Conservation (phyloP, 1,140 invertebrate genomes). For the Rhagoletis pomonella region DNA sequence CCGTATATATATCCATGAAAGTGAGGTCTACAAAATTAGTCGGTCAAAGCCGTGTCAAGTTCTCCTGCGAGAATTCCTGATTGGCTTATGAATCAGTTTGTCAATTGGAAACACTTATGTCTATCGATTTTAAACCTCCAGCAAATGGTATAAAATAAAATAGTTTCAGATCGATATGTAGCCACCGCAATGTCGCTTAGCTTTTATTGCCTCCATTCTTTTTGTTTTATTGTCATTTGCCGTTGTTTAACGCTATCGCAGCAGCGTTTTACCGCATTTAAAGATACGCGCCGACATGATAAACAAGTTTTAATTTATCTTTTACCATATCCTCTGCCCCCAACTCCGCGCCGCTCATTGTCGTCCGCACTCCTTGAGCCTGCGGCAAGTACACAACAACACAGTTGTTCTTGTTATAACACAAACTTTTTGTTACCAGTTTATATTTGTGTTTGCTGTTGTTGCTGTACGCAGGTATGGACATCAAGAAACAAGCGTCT, state of each 20-base stretch:
- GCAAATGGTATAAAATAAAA: neutral
- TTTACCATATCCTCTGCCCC: neutral
- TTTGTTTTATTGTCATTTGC: constrained; percentile 17
- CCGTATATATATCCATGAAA: too few relatives aligned
- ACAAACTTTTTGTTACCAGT: neutral
- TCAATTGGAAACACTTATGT: too few relatives aligned
- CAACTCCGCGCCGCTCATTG: neutral
- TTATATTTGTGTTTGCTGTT: neutral
- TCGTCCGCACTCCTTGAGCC: neutral
- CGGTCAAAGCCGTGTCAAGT: too few relatives aligned
- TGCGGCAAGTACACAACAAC: neutral
- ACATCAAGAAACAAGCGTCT: constrained; percentile 10
- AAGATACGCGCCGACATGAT: constrained; percentile 58
- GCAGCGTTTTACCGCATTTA: constrained; percentile 57
- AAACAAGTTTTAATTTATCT: constrained; percentile 59
- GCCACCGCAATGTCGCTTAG: neutral
- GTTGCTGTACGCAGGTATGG: constrained; percentile 19
- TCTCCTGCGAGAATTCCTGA: too few relatives aligned
- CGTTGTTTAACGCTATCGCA: constrained; percentile 53
- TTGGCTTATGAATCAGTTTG: too few relatives aligned
- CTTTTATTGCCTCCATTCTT: constrained; percentile 8
- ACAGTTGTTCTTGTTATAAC: neutral
- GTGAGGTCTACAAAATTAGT: too few relatives aligned
- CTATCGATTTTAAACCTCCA: neutral
- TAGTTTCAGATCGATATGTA: neutral